Evolutionary conservation across 1,140 invertebrate genomes (phyloP), one percentile per base, ranked within the genome.

Genomic region (Monochamus saltuarius): DNA sequence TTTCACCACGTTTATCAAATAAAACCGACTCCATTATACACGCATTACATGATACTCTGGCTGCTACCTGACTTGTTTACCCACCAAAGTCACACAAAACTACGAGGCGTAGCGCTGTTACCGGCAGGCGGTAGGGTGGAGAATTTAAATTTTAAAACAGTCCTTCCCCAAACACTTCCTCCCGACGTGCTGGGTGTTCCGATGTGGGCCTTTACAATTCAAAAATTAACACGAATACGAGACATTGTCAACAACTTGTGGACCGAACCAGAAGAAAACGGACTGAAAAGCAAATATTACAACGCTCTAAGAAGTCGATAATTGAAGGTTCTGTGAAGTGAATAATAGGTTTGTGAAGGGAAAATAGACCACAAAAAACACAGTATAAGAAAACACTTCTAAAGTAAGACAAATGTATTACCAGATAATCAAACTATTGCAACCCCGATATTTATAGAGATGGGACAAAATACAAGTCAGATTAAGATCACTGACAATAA

Each of bases 41-140:
- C 56, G 39, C 56, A 47, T 58, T 58, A 58, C 56, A 58, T 22
- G 43, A 58, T 49, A 52, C 22, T 2, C 39, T 51, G 35, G 36
- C 56, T 19, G 45, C 56, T 59, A 59, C 56, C 56, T 59, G 56
- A 59, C 37, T 59, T 59, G 49, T 59, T 59, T 59, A 49, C 56
- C 51, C 42, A 57, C 56, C 45, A 37, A 37, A 46, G 22, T 29
- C 22, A 29, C 22, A 29, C 22, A 29, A 29, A 29, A 29, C 22
- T 29, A 29, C 22, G 22, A 29, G 22, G 22, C 22, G 22, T 29
- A 29, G 22, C 22, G 22, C 22, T 29, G 22, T 29, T 29, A 29
- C 22, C 22, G 22, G 22, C 22, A 29, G 22, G 22, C 22, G 22
- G 22, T 29, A 29, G 22, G 22, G 22, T 29, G 46, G 46, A 57